Evolutionary conservation across 2,113 vertebrate species (phyloP), one percentile per base, ranked within the genome.

Genomic region (Semnornis frantzii): DNA sequence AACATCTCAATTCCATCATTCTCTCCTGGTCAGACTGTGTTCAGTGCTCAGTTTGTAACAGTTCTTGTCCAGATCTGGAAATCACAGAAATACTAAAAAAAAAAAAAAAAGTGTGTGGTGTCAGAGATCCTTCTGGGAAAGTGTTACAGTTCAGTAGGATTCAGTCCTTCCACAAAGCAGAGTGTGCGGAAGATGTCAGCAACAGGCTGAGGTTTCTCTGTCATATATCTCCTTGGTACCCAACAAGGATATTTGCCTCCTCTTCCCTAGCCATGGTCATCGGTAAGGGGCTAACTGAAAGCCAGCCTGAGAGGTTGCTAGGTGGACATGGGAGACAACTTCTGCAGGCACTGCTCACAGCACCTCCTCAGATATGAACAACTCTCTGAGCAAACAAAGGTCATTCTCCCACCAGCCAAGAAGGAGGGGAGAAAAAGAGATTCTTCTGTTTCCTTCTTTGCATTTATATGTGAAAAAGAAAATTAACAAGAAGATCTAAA

Each of bases 1-100:
- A 90, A 94, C 42, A 34, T 91, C 95, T 95, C 79, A 54, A 94
- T 95, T 93, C 42, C n/a, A 21, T 34, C 17, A 6, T 64, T 94
- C 90, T 81, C 72, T 70, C 33, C n/a, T 71, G 16, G 42, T 55
- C 14, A 10, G 30, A 34, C 17, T 74, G 87, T 76, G 58, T 52
- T 76, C 58, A 89, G 54, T 0, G 1, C n/a, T 79, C 21, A 72
- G 3, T 44, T 82, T 54, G 12, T 9, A 31, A 76, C 7, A 46
- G 30, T 12, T 19, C 21, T 70, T 68, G 28, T 19, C 1, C 3
- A 64, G 44, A 28, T 14, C 21, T 37, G 44, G n/a, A 94, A 89
- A 81, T 23, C 20, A 80, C 10, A 23, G 39, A 74, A 85, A 4
- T 31, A 42, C 34, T 55, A 44, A 60, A 37, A 70, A 9, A 39